Percentiles rank a stretch among this genome's conserved stretches.
These are phyloP conservation scores for Acrobasis suavella DNA, from an alignment of 2,888 invertebrate genomes.

Conservation along the genomic window DNA sequence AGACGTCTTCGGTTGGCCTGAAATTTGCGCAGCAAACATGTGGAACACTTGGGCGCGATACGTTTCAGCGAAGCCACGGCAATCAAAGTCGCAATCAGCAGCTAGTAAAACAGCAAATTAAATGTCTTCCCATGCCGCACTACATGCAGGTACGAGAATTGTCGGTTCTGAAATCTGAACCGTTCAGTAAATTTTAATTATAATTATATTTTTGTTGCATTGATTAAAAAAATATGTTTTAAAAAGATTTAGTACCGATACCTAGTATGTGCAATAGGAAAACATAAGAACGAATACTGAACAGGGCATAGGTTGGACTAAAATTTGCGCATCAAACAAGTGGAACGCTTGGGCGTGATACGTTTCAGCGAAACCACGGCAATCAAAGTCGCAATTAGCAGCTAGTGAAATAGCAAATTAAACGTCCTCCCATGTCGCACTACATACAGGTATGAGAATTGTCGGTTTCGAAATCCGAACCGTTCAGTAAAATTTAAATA, in stretches of 20 bases:
- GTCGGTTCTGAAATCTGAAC: background rate
- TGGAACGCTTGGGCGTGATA: slow-evolving; percentile 39
- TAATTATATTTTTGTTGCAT: no score
- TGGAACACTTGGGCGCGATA: slow-evolving; percentile 38
- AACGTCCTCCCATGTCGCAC: slow-evolving; percentile 43
- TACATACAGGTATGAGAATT: background rate
- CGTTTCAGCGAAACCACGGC: slow-evolving; percentile 58
- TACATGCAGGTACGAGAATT: slow-evolving; percentile 22
- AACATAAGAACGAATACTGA: background rate
- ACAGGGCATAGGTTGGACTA: background rate
- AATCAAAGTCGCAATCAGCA: slow-evolving; percentile 80
- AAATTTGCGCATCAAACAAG: slow-evolving; percentile 12
- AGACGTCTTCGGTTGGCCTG: background rate
- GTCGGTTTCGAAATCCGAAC: background rate
- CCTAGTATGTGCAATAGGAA: background rate
- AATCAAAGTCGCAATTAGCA: slow-evolving; percentile 79
- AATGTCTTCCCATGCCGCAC: slow-evolving; percentile 43
- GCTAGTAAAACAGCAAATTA: slow-evolving; percentile 78
- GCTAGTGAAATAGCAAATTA: slow-evolving; percentile 78
- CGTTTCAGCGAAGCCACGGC: slow-evolving; percentile 58
- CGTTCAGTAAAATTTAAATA: background rate
- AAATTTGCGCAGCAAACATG: slow-evolving; percentile 25
- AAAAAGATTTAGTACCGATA: no score
- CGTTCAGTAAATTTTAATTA: no score
- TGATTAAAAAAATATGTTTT: no score